A percentile compares a stretch with the other conserved stretches of the same genome.
These are phyloP conservation scores for Arnoldichthys spilopterus DNA, from an alignment of 2,797 vertebrate genomes.

Conservation along the genomic window DNA sequence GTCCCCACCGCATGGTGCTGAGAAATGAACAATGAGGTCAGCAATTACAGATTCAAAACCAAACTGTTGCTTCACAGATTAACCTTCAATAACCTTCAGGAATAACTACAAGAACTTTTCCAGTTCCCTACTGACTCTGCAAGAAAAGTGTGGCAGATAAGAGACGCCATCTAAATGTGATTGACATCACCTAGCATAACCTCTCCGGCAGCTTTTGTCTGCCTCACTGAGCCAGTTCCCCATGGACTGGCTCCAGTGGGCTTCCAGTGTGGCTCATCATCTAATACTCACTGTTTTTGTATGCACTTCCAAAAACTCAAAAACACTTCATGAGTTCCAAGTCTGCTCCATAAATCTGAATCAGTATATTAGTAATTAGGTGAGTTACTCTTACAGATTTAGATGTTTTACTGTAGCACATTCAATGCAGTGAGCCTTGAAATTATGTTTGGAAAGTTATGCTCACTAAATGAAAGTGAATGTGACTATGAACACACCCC, in stretches of 20 bases:
- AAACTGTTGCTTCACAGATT: slow-evolving; percentile 25
- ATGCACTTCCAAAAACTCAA: neutral
- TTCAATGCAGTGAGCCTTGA: neutral
- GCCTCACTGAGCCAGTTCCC: slow-evolving; percentile 20
- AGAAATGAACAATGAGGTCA: neutral
- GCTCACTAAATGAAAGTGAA: too few relatives aligned
- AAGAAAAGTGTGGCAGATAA: slow-evolving; percentile 10
- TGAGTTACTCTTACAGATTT: neutral
- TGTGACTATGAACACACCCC: too few relatives aligned
- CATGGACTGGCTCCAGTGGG: neutral
- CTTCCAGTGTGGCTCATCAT: neutral
- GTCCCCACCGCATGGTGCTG: slow-evolving; percentile 95
- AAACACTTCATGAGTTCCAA: neutral
- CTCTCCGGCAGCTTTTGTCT: neutral
- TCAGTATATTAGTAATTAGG: neutral
- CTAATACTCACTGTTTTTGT: slow-evolving; percentile 7
- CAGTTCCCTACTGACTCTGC: slow-evolving; percentile 6
- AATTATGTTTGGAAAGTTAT: neutral
- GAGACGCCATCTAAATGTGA: slow-evolving; percentile 18
- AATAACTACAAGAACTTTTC: neutral
- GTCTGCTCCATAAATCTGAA: neutral
- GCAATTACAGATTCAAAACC: neutral
- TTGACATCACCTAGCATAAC: slow-evolving; percentile 18
- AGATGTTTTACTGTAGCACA: neutral
- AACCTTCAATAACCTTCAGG: slow-evolving; percentile 26